Base-by-base conservation (phyloP, 2,888 invertebrate species). In the Leptarthrus brevirostris region DNA sequence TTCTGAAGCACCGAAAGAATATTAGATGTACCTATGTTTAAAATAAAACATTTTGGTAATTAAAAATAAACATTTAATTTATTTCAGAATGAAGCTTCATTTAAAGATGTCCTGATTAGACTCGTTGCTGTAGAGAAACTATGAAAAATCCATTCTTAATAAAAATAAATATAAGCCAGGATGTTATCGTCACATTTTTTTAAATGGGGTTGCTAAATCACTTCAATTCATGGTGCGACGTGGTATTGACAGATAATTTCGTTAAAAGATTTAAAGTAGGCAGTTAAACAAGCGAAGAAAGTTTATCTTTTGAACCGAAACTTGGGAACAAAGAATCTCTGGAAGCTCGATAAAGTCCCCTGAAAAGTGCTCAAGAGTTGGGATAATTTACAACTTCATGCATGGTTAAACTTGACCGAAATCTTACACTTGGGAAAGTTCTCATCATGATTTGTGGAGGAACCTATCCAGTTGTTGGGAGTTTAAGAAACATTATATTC, bases 311-410 rank as follows among this genome's bases (percentile, higher is more conserved):
- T 69, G 52, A 69, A 30, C 20, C 20, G 36, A 34, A 52, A 49
- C 52, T 52, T 49, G 24, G 14, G 52, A 52, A 24, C 6, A 30
- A 69, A 40, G 34, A 52, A 69, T 24, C 69, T 8, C 52, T 20
- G 52, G 52, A 69, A 52, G 52, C 69, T n/a, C 6, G 52, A 69
- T 52, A 69, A 69, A 69, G 30, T 69, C 36, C 52, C 34, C 16
- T 49, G 14, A 66, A 40, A 14, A 34, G 30, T 52, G 34, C 54
- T 8, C 54, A 24, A 54, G 30, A 34, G 34, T 14, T 18, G 34
- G 69, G 69, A 69, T 69, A 69, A 69, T 69, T 69, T 69, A 69
- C 69, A 69, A 52, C 69, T 69, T 69, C 69, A 69, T 69, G 69
- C 69, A 69, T 69, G 69, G 69, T 52, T 69, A 69, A 69, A 69